These are phyloP conservation scores for Patella depressa DNA, from an alignment of 2,888 invertebrate genomes.

Conservation along the genomic window DNA sequence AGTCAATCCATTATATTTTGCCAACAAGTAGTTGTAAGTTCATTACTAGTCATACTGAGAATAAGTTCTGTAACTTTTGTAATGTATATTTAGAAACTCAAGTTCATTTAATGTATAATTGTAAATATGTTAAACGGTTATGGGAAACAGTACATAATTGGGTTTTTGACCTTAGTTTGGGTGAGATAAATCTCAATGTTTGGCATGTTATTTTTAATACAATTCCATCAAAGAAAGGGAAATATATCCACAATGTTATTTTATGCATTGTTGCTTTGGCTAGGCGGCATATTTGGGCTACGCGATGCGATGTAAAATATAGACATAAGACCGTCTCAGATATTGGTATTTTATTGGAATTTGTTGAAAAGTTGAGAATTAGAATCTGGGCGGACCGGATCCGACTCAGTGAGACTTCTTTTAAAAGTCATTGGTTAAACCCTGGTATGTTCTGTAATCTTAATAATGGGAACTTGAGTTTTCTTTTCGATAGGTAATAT, in stretches of 20 bases:
- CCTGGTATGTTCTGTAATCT: constrained; percentile 2
- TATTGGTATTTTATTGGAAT: neutral
- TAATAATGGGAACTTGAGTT: neutral
- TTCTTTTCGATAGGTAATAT: neutral
- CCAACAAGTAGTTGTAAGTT: neutral
- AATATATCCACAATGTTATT: neutral
- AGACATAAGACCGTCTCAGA: neutral
- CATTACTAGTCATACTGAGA: neutral
- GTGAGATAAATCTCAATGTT: constrained; percentile 8
- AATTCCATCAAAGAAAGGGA: neutral
- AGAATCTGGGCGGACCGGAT: constrained; percentile 8
- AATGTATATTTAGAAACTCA: neutral
- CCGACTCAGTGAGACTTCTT: neutral
- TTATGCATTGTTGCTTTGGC: constrained; percentile 1
- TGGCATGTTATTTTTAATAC: constrained; percentile 10
- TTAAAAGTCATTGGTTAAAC: constrained; percentile 6
- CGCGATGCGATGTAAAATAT: neutral
- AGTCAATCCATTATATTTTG: neutral
- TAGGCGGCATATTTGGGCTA: constrained; percentile 5
- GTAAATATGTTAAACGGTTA: constrained; percentile 1
- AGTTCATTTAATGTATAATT: neutral
- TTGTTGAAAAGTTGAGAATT: neutral
- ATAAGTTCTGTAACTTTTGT: neutral
- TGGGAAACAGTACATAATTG: neutral
- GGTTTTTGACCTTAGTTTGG: constrained; percentile 6